These are phyloP conservation scores for Acanthaster planci DNA, from an alignment of 35 echinoderm and acorn worm species.

Conservation along the genomic window DNA sequence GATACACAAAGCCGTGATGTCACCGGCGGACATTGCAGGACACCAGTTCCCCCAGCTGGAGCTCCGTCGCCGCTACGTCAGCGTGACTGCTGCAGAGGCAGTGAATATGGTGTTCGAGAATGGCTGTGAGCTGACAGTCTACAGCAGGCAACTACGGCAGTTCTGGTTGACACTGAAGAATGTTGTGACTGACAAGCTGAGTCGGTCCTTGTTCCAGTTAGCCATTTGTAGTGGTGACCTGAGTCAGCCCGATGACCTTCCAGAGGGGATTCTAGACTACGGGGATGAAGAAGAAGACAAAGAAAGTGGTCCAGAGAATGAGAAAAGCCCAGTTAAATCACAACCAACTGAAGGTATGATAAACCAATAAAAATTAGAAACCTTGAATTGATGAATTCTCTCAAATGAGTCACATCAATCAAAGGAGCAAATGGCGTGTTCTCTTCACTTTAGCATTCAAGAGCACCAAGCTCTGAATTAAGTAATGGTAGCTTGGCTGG, in stretches of 20 bases:
- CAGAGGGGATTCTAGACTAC: constrained; percentile 21
- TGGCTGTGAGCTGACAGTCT: background rate
- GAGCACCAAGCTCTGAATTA: too few relatives aligned
- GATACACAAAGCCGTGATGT: background rate
- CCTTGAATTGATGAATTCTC: too few relatives aligned
- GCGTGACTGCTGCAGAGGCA: constrained; percentile 52
- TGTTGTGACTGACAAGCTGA: background rate
- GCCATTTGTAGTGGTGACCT: constrained; percentile 45
- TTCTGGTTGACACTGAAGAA: background rate
- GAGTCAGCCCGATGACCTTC: constrained; percentile 30
- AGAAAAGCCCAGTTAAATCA: background rate
- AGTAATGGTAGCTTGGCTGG: too few relatives aligned
- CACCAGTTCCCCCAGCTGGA: constrained; percentile 22
- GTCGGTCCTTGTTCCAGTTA: constrained; percentile 46
- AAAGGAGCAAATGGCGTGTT: too few relatives aligned
- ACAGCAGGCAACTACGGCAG: background rate
- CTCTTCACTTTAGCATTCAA: too few relatives aligned
- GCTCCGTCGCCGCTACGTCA: constrained; percentile 29
- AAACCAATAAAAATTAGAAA: too few relatives aligned
- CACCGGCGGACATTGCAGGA: background rate
- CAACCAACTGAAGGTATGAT: constrained; percentile 46
- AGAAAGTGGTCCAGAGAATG: background rate
- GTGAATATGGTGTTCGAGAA: constrained; percentile 43
- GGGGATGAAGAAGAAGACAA: constrained; percentile 18
- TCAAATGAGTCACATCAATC: too few relatives aligned